Percentiles rank a stretch among this genome's conserved stretches.
These are phyloP conservation scores for Clinocottus analis DNA, from an alignment of 2,113 vertebrate species.

Conservation along the genomic window DNA sequence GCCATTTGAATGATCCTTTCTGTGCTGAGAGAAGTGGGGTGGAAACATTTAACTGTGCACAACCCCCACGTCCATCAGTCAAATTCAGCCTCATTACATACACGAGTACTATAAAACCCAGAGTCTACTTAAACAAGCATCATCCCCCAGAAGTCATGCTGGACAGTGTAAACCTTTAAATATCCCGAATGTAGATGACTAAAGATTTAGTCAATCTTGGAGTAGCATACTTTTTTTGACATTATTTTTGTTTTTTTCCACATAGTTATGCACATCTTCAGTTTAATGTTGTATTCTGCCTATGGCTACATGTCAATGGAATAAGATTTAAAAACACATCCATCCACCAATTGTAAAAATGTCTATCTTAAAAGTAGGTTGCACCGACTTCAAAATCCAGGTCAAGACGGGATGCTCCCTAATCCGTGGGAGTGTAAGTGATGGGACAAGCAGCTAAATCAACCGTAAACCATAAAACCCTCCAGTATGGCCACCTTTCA, in stretches of 20 bases:
- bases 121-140: neutral
- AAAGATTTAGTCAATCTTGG: neutral
- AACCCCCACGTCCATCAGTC: neutral
- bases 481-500: conserved; percentile 22
- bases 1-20: neutral
- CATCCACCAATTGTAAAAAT: neutral
- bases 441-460: conserved; percentile 53
- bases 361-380: conserved; percentile 52
- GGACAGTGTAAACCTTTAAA: conserved; percentile 14
- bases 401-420: conserved; percentile 69
- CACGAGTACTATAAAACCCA: neutral
- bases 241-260: neutral
- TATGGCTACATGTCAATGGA: neutral
- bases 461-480: conserved; percentile 56
- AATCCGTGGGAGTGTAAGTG: conserved; percentile 59
- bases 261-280: neutral
- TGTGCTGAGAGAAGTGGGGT: conserved; percentile 5
- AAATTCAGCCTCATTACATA: neutral
- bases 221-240: neutral
- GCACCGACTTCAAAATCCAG: conserved; percentile 56
- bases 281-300: neutral
- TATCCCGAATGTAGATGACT: neutral
- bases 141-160: neutral
- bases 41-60: neutral
- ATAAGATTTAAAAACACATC: neutral